Conservation (phyloP, 2,113 vertebrate genomes). For the Pipa parva region DNA sequence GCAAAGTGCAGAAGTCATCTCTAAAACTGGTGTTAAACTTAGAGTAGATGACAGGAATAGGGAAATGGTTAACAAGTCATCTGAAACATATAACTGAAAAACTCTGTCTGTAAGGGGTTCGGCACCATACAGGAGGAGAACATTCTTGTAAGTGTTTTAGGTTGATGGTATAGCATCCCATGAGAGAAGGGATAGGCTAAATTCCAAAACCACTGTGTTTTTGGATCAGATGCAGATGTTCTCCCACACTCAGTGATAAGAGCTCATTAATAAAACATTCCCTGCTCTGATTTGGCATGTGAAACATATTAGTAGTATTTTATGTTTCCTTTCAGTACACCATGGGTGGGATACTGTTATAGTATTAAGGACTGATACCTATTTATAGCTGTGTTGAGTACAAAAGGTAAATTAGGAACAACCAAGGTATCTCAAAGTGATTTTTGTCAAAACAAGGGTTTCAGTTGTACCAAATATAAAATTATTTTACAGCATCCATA, state of each 20-base stretch:
- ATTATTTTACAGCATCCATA: no score
- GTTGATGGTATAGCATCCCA: neutral
- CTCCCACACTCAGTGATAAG: constrained; percentile 1
- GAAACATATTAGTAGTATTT: neutral
- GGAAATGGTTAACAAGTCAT: neutral
- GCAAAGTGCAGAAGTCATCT: no score
- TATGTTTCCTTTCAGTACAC: no score
- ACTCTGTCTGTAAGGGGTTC: neutral
- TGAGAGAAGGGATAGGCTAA: neutral
- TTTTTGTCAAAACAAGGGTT: no score
- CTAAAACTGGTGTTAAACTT: no score
- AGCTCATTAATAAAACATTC: neutral
- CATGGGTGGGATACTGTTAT: no score
- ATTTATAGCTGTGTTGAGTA: no score
- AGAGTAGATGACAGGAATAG: no score
- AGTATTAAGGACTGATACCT: no score
- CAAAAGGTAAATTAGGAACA: no score
- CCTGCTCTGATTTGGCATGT: neutral
- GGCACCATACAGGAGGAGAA: neutral
- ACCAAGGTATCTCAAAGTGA: no score
- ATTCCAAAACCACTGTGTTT: neutral
- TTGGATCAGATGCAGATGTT: neutral
- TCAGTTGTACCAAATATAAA: no score
- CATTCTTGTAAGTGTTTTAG: neutral
- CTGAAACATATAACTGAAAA: neutral